Evolutionary conservation across 2,797 vertebrate species (phyloP).

Genomic region (Phrynocephalus forsythii): DNA sequence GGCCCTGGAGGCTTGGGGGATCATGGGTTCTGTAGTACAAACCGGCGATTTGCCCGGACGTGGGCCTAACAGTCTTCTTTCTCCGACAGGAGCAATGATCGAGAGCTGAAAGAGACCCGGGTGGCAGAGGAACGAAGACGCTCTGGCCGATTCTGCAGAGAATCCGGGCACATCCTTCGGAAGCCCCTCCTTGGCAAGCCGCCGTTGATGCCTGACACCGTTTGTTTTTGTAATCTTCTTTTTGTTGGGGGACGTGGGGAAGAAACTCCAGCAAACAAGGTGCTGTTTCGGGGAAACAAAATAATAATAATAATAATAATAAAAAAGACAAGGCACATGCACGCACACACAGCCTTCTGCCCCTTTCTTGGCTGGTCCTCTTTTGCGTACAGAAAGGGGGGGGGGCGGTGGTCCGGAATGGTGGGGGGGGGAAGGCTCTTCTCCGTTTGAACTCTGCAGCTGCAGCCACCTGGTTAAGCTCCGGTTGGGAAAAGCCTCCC

Average conservation of each 20-base stretch:
- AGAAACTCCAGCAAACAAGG: constrained; percentile 66
- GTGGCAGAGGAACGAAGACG: not conserved
- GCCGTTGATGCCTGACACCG: not conserved
- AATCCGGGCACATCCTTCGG: not conserved
- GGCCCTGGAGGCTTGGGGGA: no score
- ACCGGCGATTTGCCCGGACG: no score
- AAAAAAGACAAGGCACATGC: constrained; percentile 54
- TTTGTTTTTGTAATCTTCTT: not conserved
- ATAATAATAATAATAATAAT: constrained; percentile 12
- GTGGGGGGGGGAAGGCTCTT: constrained; percentile 13
- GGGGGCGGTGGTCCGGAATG: no score
- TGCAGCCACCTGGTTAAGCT: constrained; percentile 48
- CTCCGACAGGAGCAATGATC: not conserved
- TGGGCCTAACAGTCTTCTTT: not conserved
- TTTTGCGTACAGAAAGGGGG: constrained; percentile 45
- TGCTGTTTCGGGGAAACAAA: constrained; percentile 78
- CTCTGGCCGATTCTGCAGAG: no score
- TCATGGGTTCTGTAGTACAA: no score
- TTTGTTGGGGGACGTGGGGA: not conserved
- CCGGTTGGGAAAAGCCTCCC: constrained; percentile 15
- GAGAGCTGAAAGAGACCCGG: not conserved
- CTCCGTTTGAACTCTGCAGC: constrained; percentile 49
- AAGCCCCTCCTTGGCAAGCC: not conserved
- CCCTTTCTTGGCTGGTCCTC: constrained; percentile 17
- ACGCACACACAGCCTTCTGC: not conserved